These are phyloP conservation scores for Parochlus steinenii DNA, from an alignment of 2,888 invertebrate genomes.

Conservation along the genomic window DNA sequence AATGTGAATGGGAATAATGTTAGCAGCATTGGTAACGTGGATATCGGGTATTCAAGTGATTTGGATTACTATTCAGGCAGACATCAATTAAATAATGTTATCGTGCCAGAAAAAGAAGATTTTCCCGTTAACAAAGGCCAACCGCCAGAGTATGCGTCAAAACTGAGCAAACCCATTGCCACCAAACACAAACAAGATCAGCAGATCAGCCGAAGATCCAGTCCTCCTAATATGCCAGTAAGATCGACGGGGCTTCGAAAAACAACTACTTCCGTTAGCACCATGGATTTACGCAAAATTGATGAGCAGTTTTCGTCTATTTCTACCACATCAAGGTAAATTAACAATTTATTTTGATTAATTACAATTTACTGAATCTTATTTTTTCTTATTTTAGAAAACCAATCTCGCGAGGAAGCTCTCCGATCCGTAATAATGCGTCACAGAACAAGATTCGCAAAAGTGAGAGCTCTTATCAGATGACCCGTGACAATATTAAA, in stretches of 20 bases:
- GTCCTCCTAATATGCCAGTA: conserved; percentile 15
- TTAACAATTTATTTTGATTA: no score
- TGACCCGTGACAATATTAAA: conserved; percentile 11
- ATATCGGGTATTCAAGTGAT: conserved; percentile 12
- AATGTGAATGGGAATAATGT: no score
- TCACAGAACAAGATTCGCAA: conserved; percentile 8
- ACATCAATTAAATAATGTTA: conserved; percentile 21
- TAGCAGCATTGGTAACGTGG: conserved; percentile 7
- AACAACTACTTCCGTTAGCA: conserved; percentile 23
- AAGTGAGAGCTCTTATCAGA: conserved; percentile 11
- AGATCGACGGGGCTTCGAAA: conserved; percentile 17
- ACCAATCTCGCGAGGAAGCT: conserved; percentile 12
- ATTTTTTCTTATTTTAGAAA: conserved; percentile 9
- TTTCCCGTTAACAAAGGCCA: conserved; percentile 27
- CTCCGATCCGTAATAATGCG: conserved; percentile 13
- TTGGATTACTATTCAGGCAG: conserved; percentile 20
- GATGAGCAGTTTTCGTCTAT: conserved; percentile 23
- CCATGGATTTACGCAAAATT: conserved; percentile 29
- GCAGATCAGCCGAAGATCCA: conserved; percentile 9
- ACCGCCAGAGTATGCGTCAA: conserved; percentile 20
- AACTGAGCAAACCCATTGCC: conserved; percentile 11
- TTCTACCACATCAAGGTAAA: conserved; percentile 15
- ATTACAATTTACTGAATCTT: no score
- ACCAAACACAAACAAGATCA: conserved; percentile 19
- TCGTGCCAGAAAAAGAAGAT: conserved; percentile 28